These are phyloP conservation scores for Dallia pectoralis DNA, from an alignment of 2,797 vertebrate species.

Conservation along the genomic window DNA sequence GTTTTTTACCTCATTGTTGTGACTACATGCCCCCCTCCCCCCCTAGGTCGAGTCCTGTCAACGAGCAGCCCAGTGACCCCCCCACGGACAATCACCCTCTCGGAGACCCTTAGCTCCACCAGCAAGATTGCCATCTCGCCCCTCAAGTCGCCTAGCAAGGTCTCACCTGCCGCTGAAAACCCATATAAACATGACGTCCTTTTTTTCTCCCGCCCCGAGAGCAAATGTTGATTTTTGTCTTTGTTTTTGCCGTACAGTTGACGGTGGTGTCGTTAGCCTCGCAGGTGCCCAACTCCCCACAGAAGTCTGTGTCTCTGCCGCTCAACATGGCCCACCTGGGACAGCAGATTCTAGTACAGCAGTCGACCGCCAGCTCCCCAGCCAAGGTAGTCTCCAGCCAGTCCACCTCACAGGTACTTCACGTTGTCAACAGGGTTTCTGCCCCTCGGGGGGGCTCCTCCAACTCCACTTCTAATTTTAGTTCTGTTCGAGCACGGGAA, in stretches of 20 bases:
- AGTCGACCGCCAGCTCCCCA: constrained; percentile 80
- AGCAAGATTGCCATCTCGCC: constrained; percentile 99
- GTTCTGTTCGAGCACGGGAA: neutral
- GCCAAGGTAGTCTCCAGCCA: constrained; percentile 81
- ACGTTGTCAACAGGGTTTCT: neutral
- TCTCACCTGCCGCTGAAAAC: constrained; percentile 37
- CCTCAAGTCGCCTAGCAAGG: constrained; percentile 97
- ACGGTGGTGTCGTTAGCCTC: constrained; percentile 88
- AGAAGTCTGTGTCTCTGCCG: constrained; percentile 84
- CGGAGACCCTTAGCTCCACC: constrained; percentile 82
- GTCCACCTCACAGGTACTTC: constrained; percentile 74
- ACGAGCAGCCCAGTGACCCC: constrained; percentile 84
- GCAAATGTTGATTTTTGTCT: neutral
- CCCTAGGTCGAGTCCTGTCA: constrained; percentile 87
- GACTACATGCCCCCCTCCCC: neutral
- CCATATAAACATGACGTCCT: too few relatives aligned
- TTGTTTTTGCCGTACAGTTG: constrained; percentile 60
- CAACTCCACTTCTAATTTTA: neutral
- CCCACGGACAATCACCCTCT: constrained; percentile 85
- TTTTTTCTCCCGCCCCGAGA: too few relatives aligned
- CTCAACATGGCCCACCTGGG: constrained; percentile 82
- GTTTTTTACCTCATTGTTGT: neutral
- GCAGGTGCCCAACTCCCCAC: constrained; percentile 80
- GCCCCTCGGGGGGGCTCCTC: neutral
- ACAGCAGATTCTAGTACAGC: constrained; percentile 90